Percentiles rank a stretch among this genome's conserved stretches.
These are phyloP conservation scores for Poliocrania exsul DNA, from an alignment of 2,797 vertebrate genomes.

Conservation along the genomic window DNA sequence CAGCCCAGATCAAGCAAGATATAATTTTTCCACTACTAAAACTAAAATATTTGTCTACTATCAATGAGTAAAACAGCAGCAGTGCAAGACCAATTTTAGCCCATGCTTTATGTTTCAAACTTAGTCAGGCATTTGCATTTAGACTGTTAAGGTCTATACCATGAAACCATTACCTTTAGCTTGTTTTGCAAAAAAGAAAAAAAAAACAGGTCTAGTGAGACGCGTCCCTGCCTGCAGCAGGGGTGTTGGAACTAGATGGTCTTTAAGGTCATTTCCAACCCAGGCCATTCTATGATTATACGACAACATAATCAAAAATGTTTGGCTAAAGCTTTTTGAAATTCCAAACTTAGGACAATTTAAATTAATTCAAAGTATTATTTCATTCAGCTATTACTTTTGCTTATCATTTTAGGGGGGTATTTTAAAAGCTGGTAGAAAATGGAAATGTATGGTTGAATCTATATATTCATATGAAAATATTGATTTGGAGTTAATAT, in stretches of 20 bases:
- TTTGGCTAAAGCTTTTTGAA: background rate
- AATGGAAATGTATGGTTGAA: background rate
- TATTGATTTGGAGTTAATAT: background rate
- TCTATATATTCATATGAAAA: background rate
- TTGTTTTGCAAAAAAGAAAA: accelerated
- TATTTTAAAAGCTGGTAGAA: background rate
- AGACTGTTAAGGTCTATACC: background rate
- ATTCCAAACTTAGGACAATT: background rate
- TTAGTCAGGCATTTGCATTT: background rate
- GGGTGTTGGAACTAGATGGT: background rate
- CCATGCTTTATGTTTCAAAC: background rate
- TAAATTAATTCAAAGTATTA: background rate
- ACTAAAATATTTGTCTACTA: background rate
- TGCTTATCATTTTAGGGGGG: background rate
- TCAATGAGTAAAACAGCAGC: background rate
- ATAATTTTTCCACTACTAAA: background rate
- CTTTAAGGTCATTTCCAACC: background rate
- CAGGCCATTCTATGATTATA: background rate
- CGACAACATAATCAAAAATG: background rate
- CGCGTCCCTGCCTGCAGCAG: background rate
- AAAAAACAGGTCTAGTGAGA: background rate
- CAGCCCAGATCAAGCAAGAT: background rate
- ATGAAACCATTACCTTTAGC: accelerated
- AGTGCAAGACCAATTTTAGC: background rate
- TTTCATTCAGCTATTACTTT: background rate